Base-by-base conservation (phyloP, 2,797 vertebrate species). In the Merluccius polli region DNA sequence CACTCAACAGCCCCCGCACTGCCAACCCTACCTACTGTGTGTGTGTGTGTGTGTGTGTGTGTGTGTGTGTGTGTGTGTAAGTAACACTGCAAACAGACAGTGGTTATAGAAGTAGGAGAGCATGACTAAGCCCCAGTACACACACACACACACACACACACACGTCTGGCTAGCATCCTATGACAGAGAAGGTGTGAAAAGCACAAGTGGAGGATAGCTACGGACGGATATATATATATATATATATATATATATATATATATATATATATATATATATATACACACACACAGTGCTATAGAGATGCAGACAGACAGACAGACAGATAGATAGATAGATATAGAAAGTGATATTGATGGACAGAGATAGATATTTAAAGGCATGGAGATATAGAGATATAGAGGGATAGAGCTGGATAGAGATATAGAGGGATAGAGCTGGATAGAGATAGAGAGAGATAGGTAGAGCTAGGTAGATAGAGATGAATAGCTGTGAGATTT, bases 121-220 rank as follows among this genome's bases (percentile, higher is more conserved):
- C 32, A 72, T 70, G 68, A 70, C 68, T 70, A 70, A 70, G 30
- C 68, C 68, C 33, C 68, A 9, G 68, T 4, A 71, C 48, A 73
- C 77, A 59, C 73, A 41, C 73, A 73, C 73, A 73, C 69, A 48
- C 31, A 71, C 70, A 36, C 70, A 71, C 70, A 38, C 52, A 30
- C 70, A 72, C 76, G 91, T 89, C 87, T 90, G 90, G 86, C 87
- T 84, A 75, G 90, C 89, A 86, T 87, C 87, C 88, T 89, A 85
- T 84, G 90, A 88, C 84, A 88, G 84, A 77, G 79, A 83, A 90
- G 87, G 89, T 89, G 88, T 89, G 88, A 89, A 90, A 91, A 84
- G 88, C 81, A 88, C 86, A 86, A 89, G 87, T 29, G 32, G 18
- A 67, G 63, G 30, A 74, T 16, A 73, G 71, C 18, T 12, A 29